A percentile compares a stretch with the other conserved stretches of the same genome.
phyloP scores from a whole-genome alignment of 2,888 invertebrate genomes.

The Amphipoea lucens region DNA sequence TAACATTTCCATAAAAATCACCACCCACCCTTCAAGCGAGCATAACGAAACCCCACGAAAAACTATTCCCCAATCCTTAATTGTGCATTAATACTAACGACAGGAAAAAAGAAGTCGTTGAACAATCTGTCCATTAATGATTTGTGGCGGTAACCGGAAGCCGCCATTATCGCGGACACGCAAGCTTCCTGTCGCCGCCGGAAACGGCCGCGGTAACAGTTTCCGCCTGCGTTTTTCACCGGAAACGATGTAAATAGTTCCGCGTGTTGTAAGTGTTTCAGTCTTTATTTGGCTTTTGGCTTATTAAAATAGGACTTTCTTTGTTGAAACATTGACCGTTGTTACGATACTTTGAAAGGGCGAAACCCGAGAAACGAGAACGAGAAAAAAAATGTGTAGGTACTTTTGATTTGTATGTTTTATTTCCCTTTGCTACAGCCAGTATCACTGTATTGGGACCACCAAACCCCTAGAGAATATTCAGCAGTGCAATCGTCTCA shows the following conservation, averaged over 20 bases:
- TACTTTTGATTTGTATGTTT: too few relatives aligned
- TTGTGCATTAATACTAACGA: constrained; percentile 45
- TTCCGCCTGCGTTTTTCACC: constrained; percentile 85
- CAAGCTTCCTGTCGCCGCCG: constrained; percentile 80
- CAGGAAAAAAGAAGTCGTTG: constrained; percentile 55
- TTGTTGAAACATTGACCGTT: not conserved
- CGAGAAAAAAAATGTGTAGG: too few relatives aligned
- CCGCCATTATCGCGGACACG: constrained; percentile 79
- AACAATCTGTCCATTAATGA: constrained; percentile 75
- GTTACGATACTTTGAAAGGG: not conserved
- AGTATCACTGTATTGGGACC: too few relatives aligned
- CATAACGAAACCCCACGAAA: not conserved
- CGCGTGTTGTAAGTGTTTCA: constrained; percentile 53
- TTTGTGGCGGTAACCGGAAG: constrained; percentile 75
- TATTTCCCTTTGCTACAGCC: too few relatives aligned
- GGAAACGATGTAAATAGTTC: constrained; percentile 78
- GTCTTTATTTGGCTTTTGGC: constrained; percentile 40
- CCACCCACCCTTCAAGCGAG: not conserved
- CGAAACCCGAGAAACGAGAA: too few relatives aligned
- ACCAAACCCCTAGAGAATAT: too few relatives aligned
- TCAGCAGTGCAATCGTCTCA: too few relatives aligned
- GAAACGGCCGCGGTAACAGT: constrained; percentile 83
- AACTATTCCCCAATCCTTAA: constrained; percentile 23
- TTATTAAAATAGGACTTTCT: constrained; percentile 17
- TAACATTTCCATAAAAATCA: not conserved